phyloP scores from a whole-genome alignment of 2,888 invertebrate species.

The Lissocephala sabroskyi region DNA sequence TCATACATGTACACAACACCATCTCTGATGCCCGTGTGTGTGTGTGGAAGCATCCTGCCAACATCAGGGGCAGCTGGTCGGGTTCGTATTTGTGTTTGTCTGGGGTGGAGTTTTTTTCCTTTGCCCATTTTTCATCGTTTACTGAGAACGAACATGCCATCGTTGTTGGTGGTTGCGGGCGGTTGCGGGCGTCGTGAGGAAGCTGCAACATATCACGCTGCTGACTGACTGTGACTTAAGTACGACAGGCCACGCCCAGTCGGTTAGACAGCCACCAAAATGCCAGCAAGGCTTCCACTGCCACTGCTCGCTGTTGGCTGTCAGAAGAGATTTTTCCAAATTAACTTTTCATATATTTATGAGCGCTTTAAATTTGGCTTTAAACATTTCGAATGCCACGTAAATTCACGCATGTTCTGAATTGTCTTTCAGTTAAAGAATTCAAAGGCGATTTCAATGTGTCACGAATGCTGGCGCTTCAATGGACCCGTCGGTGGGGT shows the following conservation, averaged over 20 bases:
- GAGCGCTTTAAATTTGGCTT: slow-evolving; percentile 3
- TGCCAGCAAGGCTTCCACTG: no score
- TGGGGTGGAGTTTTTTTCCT: neutral
- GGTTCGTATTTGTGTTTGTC: slow-evolving; percentile 6
- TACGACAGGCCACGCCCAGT: no score
- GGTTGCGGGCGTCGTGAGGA: no score
- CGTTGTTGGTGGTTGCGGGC: slow-evolving; percentile 1
- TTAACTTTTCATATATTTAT: slow-evolving; percentile 63
- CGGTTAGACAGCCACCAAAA: no score
- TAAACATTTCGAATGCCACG: neutral
- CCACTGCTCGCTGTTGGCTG: slow-evolving; percentile 34
- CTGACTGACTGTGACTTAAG: slow-evolving; percentile 57
- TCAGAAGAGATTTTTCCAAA: slow-evolving; percentile 64
- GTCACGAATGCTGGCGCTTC: slow-evolving; percentile 26
- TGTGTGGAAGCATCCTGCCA: neutral
- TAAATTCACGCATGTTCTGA: no score
- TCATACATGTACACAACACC: slow-evolving; percentile 33
- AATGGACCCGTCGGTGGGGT: slow-evolving; percentile 43
- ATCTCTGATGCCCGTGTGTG: neutral
- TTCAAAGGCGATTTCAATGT: neutral
- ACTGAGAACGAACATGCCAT: slow-evolving; percentile 23
- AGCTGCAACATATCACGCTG: slow-evolving; percentile 48
- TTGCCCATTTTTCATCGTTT: slow-evolving; percentile 57
- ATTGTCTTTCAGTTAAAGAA: no score
- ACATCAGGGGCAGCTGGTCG: neutral